Percentiles rank a stretch among this genome's conserved stretches.
Conservation (phyloP, 2,113 vertebrate species). For the Poeciliopsis occidentalis region DNA sequence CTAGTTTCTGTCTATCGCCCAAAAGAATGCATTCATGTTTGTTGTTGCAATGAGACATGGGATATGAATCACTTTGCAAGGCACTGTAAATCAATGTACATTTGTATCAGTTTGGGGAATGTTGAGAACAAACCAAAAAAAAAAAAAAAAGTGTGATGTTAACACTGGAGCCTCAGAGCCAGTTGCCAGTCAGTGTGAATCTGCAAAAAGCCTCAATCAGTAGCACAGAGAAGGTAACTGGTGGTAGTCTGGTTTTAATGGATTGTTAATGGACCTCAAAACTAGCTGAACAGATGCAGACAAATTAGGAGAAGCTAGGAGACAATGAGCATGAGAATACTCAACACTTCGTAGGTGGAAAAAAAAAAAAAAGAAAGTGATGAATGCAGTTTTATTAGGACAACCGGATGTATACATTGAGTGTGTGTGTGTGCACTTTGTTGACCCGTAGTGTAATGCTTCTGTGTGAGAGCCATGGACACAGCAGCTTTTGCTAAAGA, state of each 20-base stretch:
- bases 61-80: background rate
- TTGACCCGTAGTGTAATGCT: conserved; percentile 51
- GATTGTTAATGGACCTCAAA: conserved; percentile 60
- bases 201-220: conserved; percentile 60
- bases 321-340: conserved; percentile 6
- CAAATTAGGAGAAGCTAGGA: conserved; percentile 41
- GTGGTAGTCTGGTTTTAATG: conserved; percentile 39
- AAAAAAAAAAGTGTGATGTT: background rate
- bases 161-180: conserved; percentile 23
- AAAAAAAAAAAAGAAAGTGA: conserved; percentile 5
- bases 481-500: conserved; percentile 53
- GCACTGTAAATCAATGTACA: conserved; percentile 27
- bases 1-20: background rate
- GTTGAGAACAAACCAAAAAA: conserved; percentile 9
- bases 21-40: background rate
- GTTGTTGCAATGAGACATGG: background rate
- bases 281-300: conserved; percentile 52
- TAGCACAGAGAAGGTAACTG: conserved; percentile 25
- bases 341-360: conserved; percentile 27
- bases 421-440: conserved; percentile 57
- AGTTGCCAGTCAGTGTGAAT: conserved; percentile 24
- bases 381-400: conserved; percentile 69
- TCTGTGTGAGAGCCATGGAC: conserved; percentile 52
- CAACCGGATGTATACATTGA: conserved; percentile 67
- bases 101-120: conserved; percentile 28